phyloP scores from a whole-genome alignment of 2,888 invertebrate species.

The Gerris lacustris region DNA sequence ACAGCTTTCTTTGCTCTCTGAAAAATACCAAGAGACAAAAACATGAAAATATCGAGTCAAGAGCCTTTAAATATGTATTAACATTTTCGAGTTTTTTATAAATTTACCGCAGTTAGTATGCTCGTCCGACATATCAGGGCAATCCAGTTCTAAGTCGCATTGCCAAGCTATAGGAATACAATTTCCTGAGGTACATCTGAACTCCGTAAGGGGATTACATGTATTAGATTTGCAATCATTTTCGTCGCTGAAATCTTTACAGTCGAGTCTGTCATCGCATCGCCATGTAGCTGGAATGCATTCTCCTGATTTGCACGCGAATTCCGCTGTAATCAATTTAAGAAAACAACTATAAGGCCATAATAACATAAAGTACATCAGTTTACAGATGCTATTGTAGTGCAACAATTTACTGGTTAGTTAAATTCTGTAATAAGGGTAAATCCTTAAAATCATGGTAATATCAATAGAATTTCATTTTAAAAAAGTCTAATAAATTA shows the following conservation, averaged over 20 bases:
- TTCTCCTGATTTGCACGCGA: conserved; percentile 51
- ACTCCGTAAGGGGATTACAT: conserved; percentile 32
- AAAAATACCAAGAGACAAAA: background rate
- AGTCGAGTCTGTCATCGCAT: conserved; percentile 56
- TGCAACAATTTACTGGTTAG: too few relatives aligned
- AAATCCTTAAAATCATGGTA: too few relatives aligned
- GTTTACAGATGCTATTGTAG: too few relatives aligned
- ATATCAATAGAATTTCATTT: too few relatives aligned
- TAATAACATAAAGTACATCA: too few relatives aligned
- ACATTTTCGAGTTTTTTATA: background rate
- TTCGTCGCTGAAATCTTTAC: conserved; percentile 62
- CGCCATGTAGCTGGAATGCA: conserved; percentile 46
- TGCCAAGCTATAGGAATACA: conserved; percentile 38
- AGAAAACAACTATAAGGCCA: too few relatives aligned
- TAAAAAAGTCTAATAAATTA: too few relatives aligned
- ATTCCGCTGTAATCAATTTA: conserved; percentile 36
- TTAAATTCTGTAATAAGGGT: too few relatives aligned
- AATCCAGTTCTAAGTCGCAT: conserved; percentile 38
- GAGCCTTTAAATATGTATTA: background rate
- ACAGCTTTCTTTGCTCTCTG: conserved; percentile 21
- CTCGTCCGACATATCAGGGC: conserved; percentile 36
- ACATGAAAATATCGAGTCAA: background rate
- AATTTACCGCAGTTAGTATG: conserved; percentile 33
- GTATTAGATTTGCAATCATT: conserved; percentile 38
- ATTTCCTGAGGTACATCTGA: conserved; percentile 35